These are phyloP conservation scores for Sycophila texana DNA, from an alignment of 2,888 invertebrate genomes.

Conservation along the genomic window DNA sequence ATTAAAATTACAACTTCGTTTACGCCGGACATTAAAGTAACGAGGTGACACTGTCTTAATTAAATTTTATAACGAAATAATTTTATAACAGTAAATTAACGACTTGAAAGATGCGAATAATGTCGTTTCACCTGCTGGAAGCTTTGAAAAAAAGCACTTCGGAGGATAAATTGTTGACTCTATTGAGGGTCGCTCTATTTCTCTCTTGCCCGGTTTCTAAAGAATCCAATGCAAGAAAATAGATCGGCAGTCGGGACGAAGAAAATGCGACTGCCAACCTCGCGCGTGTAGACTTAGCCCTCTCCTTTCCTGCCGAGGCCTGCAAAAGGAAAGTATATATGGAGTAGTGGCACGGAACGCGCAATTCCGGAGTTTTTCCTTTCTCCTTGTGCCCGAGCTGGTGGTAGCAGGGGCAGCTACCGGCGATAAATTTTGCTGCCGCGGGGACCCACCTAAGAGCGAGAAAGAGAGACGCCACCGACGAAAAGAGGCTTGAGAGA, in stretches of 20 bases:
- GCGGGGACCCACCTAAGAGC: background rate
- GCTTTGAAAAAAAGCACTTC: background rate
- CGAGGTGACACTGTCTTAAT: no score
- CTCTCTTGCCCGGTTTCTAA: background rate
- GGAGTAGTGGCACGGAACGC: slow-evolving; percentile 58
- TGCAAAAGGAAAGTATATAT: slow-evolving; percentile 60
- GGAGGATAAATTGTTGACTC: slow-evolving; percentile 28
- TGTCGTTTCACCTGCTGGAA: background rate
- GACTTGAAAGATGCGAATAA: no score
- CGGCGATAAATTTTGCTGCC: slow-evolving; percentile 66
- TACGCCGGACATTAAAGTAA: background rate
- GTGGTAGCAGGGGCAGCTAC: slow-evolving; percentile 58
- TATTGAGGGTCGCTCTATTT: slow-evolving; percentile 10
- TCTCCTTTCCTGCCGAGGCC: background rate
- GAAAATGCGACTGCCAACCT: slow-evolving; percentile 20
- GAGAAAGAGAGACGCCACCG: background rate
- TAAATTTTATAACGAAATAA: no score
- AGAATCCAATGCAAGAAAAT: slow-evolving; percentile 17
- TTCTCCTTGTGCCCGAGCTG: slow-evolving; percentile 61
- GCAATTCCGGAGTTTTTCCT: slow-evolving; percentile 62
- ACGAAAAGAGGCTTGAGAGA: slow-evolving; percentile 4
- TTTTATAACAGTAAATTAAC: no score
- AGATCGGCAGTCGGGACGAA: slow-evolving; percentile 8
- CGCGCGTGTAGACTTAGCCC: background rate
- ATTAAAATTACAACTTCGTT: slow-evolving; percentile 63